phyloP scores from a whole-genome alignment of 2,113 vertebrate species.

The Cryptomyrus ogoouensis region DNA sequence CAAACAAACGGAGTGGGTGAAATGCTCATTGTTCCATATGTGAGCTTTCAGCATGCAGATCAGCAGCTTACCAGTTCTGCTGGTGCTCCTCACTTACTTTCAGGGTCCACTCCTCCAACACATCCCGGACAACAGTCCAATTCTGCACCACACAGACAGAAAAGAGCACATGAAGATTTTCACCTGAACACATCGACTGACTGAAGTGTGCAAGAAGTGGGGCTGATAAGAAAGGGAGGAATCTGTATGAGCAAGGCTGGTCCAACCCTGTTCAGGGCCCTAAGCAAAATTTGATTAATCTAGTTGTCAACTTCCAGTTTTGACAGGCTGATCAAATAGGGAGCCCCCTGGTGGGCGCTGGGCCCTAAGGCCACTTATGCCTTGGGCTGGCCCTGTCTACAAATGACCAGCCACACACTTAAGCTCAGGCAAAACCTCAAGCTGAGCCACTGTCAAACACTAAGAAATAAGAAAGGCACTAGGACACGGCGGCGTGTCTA shows the following conservation, averaged over 20 bases:
- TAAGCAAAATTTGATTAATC: not conserved
- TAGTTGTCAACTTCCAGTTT: not conserved
- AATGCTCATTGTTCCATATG: not conserved
- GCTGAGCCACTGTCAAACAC: not conserved
- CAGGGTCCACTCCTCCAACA: constrained; percentile 81
- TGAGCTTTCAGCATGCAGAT: not conserved
- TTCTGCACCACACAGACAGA: constrained; percentile 54
- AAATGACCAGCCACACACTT: constrained; percentile 46
- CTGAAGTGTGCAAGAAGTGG: constrained; percentile 44
- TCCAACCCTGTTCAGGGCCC: not conserved
- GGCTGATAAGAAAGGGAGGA: constrained; percentile 42
- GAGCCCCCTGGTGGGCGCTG: not conserved
- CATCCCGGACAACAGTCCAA: constrained; percentile 76
- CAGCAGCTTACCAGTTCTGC: constrained; percentile 70
- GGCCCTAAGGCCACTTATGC: not conserved
- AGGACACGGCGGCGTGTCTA: not conserved
- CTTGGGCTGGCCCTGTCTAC: not conserved
- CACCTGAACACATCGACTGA: not conserved
- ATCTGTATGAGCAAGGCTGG: constrained; percentile 43
- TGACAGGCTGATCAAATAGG: not conserved
- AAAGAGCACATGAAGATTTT: not conserved
- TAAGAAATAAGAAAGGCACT: not conserved
- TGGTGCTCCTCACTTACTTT: constrained; percentile 89
- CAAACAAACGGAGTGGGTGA: not conserved
- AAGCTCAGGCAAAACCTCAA: constrained; percentile 24